These are phyloP conservation scores for Phenganax marumi DNA, from an alignment of 92 coral and sea anemone genomes.

Conservation along the genomic window DNA sequence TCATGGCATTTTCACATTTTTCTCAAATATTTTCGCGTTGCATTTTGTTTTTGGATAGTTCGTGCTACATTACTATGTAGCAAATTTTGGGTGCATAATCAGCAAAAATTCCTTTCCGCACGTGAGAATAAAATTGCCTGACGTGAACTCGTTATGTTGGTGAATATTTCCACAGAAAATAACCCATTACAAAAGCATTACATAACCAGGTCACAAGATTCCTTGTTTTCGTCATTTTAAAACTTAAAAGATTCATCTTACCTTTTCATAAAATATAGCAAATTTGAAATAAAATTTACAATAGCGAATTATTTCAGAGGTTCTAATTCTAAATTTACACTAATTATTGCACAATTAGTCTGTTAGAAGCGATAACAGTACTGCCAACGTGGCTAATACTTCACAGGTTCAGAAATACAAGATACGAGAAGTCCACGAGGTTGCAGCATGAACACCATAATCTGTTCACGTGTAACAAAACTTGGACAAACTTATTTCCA, in stretches of 20 bases:
- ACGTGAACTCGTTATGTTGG: too few relatives aligned
- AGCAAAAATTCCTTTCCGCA: too few relatives aligned
- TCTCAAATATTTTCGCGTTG: not conserved
- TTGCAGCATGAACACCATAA: not conserved
- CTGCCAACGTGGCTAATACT: slow-evolving; percentile 4
- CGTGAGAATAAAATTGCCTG: not conserved
- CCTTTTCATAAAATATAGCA: not conserved
- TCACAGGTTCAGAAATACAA: not conserved
- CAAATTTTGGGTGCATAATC: too few relatives aligned
- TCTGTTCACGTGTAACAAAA: not conserved
- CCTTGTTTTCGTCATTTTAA: too few relatives aligned
- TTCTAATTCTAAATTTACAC: not conserved
- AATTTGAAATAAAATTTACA: not conserved
- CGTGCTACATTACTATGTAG: not conserved
- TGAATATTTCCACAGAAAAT: too few relatives aligned
- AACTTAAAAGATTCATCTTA: too few relatives aligned
- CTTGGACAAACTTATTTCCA: not conserved
- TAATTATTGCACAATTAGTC: not conserved
- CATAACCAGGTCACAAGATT: too few relatives aligned
- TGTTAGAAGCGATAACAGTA: not conserved
- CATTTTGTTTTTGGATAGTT: not conserved
- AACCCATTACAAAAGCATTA: too few relatives aligned
- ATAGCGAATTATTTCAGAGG: not conserved
- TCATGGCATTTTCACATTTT: not conserved
- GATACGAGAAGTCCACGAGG: not conserved